Evolutionary conservation across 1,140 invertebrate species (phyloP), one percentile per base, ranked within the genome.

Genomic region (Leptestheria dahalacensis): DNA sequence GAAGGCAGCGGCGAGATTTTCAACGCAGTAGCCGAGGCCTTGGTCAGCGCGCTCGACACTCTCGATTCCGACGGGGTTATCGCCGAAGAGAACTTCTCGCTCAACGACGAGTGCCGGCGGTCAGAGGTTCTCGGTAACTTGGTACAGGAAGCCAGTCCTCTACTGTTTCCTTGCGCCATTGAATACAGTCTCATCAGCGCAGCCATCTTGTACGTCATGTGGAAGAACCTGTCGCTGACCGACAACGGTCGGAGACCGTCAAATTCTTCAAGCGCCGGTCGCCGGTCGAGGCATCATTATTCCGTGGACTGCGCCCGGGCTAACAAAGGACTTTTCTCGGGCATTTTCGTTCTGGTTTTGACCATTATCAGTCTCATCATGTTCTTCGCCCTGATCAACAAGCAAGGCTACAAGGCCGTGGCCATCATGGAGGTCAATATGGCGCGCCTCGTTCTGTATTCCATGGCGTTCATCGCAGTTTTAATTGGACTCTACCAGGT

Each of bases 291-390:
- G 4, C 75, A 74, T 61, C 73, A 76, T 23, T 75, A 77, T 47
- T 70, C 72, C 9, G 75, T 77, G 49, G 76, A 78, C 62, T 79
- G 77, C 65, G 73, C 77, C 49, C 29, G 76, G 56, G 76, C 78
- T 20, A 77, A 77, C 64, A 76, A 75, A 53, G 69, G 69, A 9
- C 65, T 79, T 20, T 79, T 79, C 62, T 70, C 73, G 59, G 78
- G 78, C 12, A 73, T 79, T 21, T 67, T 79, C 26, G 68, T 75
- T 9, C 65, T 75, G 24, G 76, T 79, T 15, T 59, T 88, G 46
- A 91, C 89, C 2, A 86, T 93, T 25, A 88, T 94, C 60, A 85
- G 86, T 20, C 78, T 91, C 57, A 91, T 91, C 51, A 86, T 92
- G 74, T 93, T 92, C 73, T 92, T 91, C 72, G 88, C 93, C 1